Base-by-base conservation (phyloP, 2,113 vertebrate species). In the Desmodus rotundus region DNA sequence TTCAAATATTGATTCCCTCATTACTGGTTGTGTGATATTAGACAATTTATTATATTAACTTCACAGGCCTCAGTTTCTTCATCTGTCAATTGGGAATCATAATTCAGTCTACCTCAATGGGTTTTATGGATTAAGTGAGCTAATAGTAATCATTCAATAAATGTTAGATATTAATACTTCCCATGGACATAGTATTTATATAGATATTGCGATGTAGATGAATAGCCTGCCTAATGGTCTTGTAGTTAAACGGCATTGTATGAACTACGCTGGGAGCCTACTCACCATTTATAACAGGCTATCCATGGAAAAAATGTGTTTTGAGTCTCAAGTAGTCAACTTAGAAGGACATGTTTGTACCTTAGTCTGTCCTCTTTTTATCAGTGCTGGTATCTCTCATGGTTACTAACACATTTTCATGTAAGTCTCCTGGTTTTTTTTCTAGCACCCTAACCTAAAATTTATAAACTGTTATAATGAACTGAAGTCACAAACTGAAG, bases 391-490 rank as follows among this genome's bases (percentile, higher is more conserved):
- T 50, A 17, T 15, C 38, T 93, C 36, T 89, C 36, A 11, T 50
- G 67, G 70, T 95, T 92, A 52, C 81, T 95, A 84, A 56, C 31
- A 92, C 22, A 92, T 90, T 96, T 80, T 56, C 87, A 63, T 78
- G 28, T 91, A 73, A 81, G 61, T 90, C 58, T 33, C 24, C 26
- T 76, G 43, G 47, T 84, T 96, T 93, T 24, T 92, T 95, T 96
- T 93, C 87, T 95, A 73, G 83, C 22, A 50, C 93, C 81, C 90
- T 96, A 92, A 92, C 45, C 31, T 93, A 96, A 95, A 96, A 56
- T 96, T 96, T 94, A 82, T 92, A 91, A 97, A 82, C 76, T 92
- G 8, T 87, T 96, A 67, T 54, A 91, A 97, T 95, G 81, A 96
- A 85, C 65, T 93, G 6, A 87, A 90, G 72, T 90, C 91, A 92